These are phyloP conservation scores for Thoracochromis brauschi DNA, from an alignment of 2,113 vertebrate species.

Conservation along the genomic window DNA sequence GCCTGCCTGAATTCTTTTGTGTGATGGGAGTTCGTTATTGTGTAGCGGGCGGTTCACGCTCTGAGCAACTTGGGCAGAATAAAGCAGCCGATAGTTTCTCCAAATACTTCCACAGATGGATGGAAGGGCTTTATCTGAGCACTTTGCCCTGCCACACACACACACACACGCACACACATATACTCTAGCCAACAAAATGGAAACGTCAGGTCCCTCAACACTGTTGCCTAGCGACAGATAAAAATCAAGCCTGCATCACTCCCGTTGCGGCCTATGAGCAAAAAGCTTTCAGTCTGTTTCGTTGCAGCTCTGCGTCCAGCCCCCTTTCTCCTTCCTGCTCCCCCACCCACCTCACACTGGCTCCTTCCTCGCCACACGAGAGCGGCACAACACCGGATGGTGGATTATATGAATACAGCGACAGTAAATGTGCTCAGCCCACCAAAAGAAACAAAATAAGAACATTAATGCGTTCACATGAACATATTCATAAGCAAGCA, in stretches of 20 bases:
- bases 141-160: neutral
- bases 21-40: neutral
- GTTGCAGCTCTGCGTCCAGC: neutral
- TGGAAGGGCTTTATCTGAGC: constrained; percentile 8
- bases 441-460: neutral
- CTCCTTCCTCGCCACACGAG: neutral
- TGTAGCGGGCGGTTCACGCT: neutral
- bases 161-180: neutral
- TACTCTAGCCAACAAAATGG: neutral
- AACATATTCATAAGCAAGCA: neutral
- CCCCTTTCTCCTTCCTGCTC: neutral
- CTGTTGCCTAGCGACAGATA: constrained; percentile 72
- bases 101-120: constrained; percentile 6
- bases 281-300: constrained; percentile 31
- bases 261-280: constrained; percentile 31
- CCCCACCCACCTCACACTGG: neutral
- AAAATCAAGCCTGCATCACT: constrained; percentile 52
- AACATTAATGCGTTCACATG: neutral
- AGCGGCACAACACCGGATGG: neutral
- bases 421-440: neutral
- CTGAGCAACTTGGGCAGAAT: neutral
- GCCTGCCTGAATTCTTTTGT: neutral
- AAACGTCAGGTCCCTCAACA: constrained; percentile 45
- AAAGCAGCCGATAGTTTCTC: neutral
- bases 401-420: constrained; percentile 16